A percentile compares a stretch with the other conserved stretches of the same genome.
Evolutionary conservation across 1,140 invertebrate genomes (phyloP).

Genomic region (Dysdera silvatica): DNA sequence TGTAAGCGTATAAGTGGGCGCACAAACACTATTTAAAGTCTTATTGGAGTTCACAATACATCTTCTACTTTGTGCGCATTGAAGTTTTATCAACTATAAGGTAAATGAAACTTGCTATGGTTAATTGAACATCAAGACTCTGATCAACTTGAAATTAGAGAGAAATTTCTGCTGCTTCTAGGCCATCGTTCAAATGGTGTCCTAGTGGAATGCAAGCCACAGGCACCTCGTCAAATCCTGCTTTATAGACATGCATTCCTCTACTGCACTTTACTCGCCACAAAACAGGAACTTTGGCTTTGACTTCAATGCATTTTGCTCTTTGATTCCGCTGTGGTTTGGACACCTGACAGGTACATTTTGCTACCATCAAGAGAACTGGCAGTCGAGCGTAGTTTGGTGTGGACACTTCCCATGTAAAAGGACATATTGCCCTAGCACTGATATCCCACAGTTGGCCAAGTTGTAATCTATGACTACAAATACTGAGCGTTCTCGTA

Average conservation of each 20-base stretch:
- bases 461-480: background rate
- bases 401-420: background rate
- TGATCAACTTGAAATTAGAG: too few species aligned
- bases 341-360: slow-evolving; percentile 1
- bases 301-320: background rate
- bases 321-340: background rate
- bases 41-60: too few species aligned
- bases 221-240: slow-evolving; percentile 7
- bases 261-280: background rate
- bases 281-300: background rate
- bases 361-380: background rate
- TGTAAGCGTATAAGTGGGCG: too few species aligned
- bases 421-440: slow-evolving; percentile 2
- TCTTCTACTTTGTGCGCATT: too few species aligned
- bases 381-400: slow-evolving; percentile 1
- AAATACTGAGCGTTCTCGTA: too few species aligned
- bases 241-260: background rate
- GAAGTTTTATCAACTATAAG: too few species aligned
- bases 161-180: too few species aligned
- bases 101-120: too few species aligned
- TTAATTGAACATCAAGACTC: too few species aligned
- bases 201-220: background rate
- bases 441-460: background rate
- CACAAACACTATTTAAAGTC: too few species aligned
- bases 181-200: background rate